Evolutionary conservation across 2,888 invertebrate species (phyloP), one percentile per base, ranked within the genome.

Genomic region (Xanthia icteritia): DNA sequence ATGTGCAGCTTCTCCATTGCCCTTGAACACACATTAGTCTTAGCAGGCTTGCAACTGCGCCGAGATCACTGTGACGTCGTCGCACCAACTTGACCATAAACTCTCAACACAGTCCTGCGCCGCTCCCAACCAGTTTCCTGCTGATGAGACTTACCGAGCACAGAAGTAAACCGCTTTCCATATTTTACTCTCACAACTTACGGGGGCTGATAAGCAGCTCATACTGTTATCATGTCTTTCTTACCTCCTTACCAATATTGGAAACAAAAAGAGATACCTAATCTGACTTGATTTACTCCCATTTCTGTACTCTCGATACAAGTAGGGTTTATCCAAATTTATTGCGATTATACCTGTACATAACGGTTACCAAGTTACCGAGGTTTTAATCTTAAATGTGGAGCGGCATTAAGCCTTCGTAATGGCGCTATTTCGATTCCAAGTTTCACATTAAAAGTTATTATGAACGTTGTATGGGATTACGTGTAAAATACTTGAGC

Each of bases 251-350:
- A 88, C 86, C 82, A 84, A 85, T 86, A 86, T 80, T 84, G 83
- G 76, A 88, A 85, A 85, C 84, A 86, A 89, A 88, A 88, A 88
- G 85, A 82, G 83, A 79, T 78, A 79, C 64, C 74, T 90, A 92
- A 91, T 91, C 91, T 87, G 88, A 88, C 89, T 88, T 91, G 91
- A 92, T 92, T 92, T 92, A 92, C 90, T 88, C 83, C 77, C 84
- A 86, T 83, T 83, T 76, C 88, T 79, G 69, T 87, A 79, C 73
- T 82, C 81, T 63, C 79, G 81, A 83, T 86, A 85, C 79, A 83
- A 73, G 79, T 66, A 58, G 72, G 86, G 80, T 83, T 89, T 89
- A 91, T 87, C 85, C 83, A 84, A 88, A 91, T 91, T 90, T 90
- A 91, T 91, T 86, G 86, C 89, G 87, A 88, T 89, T 86, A 88